Base-by-base conservation (phyloP, 2,113 vertebrate genomes). In the Xerus inauris region DNA sequence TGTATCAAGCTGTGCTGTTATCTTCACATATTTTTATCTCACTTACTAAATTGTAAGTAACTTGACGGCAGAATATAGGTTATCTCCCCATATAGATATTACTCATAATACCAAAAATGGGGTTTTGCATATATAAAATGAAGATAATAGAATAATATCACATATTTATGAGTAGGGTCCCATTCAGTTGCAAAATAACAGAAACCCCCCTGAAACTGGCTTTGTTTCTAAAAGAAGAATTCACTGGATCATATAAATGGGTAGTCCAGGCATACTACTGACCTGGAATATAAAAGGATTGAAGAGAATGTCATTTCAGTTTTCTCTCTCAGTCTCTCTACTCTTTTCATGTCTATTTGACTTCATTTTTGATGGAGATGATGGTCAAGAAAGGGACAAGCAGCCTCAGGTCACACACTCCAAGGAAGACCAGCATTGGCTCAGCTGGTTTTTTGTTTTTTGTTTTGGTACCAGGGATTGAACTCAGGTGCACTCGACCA, bases 141-240 rank as follows among this genome's bases (percentile, higher is more conserved):
- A 79, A 69, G 40, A 83, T 22, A 72, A 87, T n/a, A 38, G 5
- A 87, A 72, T 57, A n/a, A 72, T 80, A 47, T 32, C 69, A 75
- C 38, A 42, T 69, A 79, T 28, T 8, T 82, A 35, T 65, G 8
- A 51, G 20, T 80, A 22, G n/a, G 2, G 22, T 80, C n/a, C 42
- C 71, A 40, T 81, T 94, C n/a, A 79, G 19, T n/a, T 77, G 64
- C 62, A 79, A 83, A 77, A 87, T 59, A 90, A 77, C 45, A 71
- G 80, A 83, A 79, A 82, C 24, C 20, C 19, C 35, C 67, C 77
- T 71, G 38, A 76, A 92, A 90, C 19, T 38, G 35, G 6, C 30
- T 93, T 83, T 14, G 3, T 79, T 87, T 90, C 76, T 89, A 87
- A 87, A 93, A 73, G 9, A 20, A 35, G 26, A 83, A 73, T 84